phyloP scores from a whole-genome alignment of 2,888 invertebrate species.

The Teleiodes luculella region DNA sequence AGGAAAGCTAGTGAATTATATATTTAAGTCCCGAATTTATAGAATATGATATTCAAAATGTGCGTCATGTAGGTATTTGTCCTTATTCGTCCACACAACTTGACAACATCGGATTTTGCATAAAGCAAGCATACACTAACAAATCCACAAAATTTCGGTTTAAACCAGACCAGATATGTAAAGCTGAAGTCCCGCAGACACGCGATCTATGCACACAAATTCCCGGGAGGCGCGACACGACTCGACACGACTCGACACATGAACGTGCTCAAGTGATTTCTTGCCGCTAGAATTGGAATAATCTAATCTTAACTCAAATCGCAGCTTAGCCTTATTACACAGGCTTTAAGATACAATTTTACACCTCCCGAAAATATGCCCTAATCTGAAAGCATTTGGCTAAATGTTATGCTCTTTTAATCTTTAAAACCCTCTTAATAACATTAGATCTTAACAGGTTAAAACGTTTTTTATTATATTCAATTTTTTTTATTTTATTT shows the following conservation, averaged over 20 bases:
- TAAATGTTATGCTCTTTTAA: neutral
- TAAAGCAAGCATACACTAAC: too few species aligned
- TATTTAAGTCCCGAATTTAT: too few species aligned
- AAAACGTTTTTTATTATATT: neutral
- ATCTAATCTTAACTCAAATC: slow-evolving; percentile 51
- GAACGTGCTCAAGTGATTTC: slow-evolving; percentile 57
- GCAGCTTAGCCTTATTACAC: slow-evolving; percentile 41
- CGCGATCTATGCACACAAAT: slow-evolving; percentile 28
- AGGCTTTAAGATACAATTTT: neutral
- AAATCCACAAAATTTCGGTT: too few species aligned
- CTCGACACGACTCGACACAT: slow-evolving; percentile 33
- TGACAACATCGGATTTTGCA: too few species aligned
- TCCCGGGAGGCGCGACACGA: slow-evolving; percentile 25
- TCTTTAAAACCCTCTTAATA: neutral
- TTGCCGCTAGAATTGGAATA: slow-evolving; percentile 47
- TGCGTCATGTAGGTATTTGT: too few species aligned
- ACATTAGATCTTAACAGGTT: neutral
- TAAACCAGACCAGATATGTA: slow-evolving; percentile 6
- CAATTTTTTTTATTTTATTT: neutral
- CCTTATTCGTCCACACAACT: too few species aligned
- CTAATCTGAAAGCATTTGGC: slow-evolving; percentile 6
- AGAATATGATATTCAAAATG: too few species aligned
- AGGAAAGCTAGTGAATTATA: too few species aligned
- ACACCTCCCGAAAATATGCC: neutral
- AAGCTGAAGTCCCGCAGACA: slow-evolving; percentile 4